Evolutionary conservation across 2,888 invertebrate species (phyloP), one percentile per base, ranked within the genome.

Genomic region (Pocota personata): DNA sequence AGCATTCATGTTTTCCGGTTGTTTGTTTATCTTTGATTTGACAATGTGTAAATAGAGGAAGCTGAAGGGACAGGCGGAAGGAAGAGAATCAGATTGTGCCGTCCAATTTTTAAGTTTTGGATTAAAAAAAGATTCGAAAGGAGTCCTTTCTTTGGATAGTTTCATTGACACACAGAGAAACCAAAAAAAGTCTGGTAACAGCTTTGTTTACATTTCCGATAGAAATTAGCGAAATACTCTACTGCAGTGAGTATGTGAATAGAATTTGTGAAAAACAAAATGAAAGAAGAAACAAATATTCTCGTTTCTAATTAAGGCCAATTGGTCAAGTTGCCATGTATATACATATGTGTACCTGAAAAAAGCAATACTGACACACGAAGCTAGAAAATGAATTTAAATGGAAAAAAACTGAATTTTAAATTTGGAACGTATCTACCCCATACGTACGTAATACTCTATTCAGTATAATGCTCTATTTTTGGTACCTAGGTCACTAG

Each of bases 1-100:
- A 30, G 37, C 67, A 83, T 84, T 79, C 75, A 75, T 48, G 64
- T 69, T 84, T 82, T 69, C 62, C 67, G 52, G 37, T 64, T 79
- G 73, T 75, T 84, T 84, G 75, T 75, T 79, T 73, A 79, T 73
- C 83, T 75, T 84, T 84, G 83, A 84, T 84, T 84, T 84, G 62
- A 79, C 78, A 73, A 69, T 84, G 79, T 84, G 50, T 60, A 82
- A 82, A 82, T 66, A 77, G 40, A 57, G 55, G 58, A 30, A n/a
- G 8, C 5, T 12, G 16, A n/a, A 37, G 30, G 30, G 43, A 57
- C 62, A 8, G 1, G 30, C 55, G 40, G 14, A 35, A 52, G 55
- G 19, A 32, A 21, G 24, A 35, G 60, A 57, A 73, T 75, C 79
- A 75, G 40, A 84, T 84, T 79, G 79, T 64, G 73, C 40, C 62